phyloP scores from a whole-genome alignment of 2,797 vertebrate species.

The Ciconia nigra region DNA sequence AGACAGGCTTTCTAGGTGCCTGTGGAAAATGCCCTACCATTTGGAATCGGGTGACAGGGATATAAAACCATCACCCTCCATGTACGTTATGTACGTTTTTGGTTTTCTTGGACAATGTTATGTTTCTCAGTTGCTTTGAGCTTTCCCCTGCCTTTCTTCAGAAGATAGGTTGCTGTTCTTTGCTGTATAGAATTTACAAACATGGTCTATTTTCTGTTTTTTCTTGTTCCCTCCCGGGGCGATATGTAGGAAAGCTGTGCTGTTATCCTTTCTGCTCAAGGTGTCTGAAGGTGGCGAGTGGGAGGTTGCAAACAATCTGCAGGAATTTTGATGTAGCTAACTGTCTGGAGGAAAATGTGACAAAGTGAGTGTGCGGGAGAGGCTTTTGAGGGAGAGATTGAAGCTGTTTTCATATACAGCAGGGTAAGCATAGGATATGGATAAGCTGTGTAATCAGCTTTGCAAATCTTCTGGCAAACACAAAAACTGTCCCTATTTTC shows the following conservation, averaged over 20 bases:
- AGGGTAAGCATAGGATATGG: neutral
- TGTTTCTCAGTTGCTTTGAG: neutral
- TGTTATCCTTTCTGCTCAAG: constrained; percentile 17
- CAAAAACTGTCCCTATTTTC: neutral
- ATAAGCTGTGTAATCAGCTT: neutral
- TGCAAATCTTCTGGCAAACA: neutral
- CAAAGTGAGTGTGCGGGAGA: neutral
- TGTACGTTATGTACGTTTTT: neutral
- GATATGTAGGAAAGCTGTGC: neutral
- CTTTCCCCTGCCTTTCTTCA: neutral
- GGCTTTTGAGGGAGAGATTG: neutral
- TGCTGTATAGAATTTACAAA: neutral
- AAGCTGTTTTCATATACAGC: neutral
- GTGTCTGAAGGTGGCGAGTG: constrained; percentile 30
- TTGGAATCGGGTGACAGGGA: neutral
- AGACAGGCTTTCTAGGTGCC: neutral
- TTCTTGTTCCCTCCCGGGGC: neutral
- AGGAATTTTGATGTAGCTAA: constrained; percentile 26
- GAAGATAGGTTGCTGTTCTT: neutral
- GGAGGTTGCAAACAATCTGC: constrained; percentile 23
- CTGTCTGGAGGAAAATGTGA: constrained; percentile 4
- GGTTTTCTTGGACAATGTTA: neutral
- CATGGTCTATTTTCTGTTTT: neutral
- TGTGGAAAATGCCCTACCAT: neutral
- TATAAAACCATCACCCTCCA: neutral